Base-by-base conservation (phyloP, 2,113 vertebrate species). In the Halichoerus grypus region DNA sequence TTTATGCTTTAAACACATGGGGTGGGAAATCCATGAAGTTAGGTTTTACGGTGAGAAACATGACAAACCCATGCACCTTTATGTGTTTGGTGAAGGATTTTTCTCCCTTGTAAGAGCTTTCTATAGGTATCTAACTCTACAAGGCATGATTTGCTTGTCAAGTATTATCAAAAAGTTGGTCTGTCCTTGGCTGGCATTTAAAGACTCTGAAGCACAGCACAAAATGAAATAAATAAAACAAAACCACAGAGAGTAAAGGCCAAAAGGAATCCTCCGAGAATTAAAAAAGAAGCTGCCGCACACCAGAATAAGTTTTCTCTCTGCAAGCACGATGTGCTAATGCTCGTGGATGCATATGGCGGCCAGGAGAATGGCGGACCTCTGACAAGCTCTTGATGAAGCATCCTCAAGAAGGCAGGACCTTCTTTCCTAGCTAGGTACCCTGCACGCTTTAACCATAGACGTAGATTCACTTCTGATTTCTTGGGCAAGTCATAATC, bases 191-290 rank as follows among this genome's bases (percentile, higher is more conserved):
- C 85, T 63, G 85, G 12, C 26, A 95, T 67, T 88, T 74, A 42
- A 55, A 57, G 95, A 46, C 91, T 88, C 39, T 89, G 85, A 74
- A 94, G 36, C 63, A 69, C 46, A 82, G 91, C 74, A 83, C 33
- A 59, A 86, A 93, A 85, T 0, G 12, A 91, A 95, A 67, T 57
- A 87, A 87, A 63, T n/a, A 51, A 76, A 87, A 83, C 4, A 67
- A 84, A 95, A 63, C n/a, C 22, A 28, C 24, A 51, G 81, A 83
- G n/a, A 69, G 14, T 16, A 36, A 95, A 95, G 59, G 31, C 14
- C 22, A 53, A 67, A 84, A 80, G n/a, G 10, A 80, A 65, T 28
- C 21, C 13, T 86, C 33, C 12, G n/a, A 59, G 31, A 81, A 82
- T 24, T 1, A 33, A 16, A 90, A 65, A 67, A 77, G 36, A 51